phyloP scores from a whole-genome alignment of 2,888 invertebrate species.

The Idaea aversata region DNA sequence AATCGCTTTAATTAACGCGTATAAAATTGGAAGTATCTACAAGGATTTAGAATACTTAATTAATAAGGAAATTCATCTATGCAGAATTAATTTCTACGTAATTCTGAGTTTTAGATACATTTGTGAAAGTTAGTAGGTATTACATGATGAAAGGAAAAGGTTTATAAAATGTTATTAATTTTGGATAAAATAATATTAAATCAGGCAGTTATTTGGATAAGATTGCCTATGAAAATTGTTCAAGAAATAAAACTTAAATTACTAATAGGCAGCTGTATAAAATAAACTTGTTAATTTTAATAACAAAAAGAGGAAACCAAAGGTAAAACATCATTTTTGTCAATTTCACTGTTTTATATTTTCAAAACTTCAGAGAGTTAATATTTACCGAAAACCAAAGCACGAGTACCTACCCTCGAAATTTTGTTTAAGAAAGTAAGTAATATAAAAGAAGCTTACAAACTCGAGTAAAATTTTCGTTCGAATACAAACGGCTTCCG shows the following conservation, averaged over 20 bases:
- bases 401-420: background rate
- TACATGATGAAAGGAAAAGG: background rate
- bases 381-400: background rate
- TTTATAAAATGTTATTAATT: background rate
- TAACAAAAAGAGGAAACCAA: background rate
- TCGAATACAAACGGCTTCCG: background rate
- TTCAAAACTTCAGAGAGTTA: background rate
- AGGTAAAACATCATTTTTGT: background rate
- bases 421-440: background rate
- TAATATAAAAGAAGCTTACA: background rate
- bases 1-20: constrained; percentile 42
- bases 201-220: background rate
- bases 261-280: too few species aligned
- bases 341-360: background rate
- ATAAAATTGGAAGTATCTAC: constrained; percentile 12
- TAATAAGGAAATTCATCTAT: background rate
- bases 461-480: background rate
- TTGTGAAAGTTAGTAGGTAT: background rate
- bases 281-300: too few species aligned
- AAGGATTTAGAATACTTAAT: background rate
- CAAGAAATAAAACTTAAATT: too few species aligned
- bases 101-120: background rate
- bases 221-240: too few species aligned
- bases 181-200: background rate
- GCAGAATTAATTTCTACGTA: background rate